phyloP scores from a whole-genome alignment of 2,797 vertebrate species.

The Knipowitschia caucasica region DNA sequence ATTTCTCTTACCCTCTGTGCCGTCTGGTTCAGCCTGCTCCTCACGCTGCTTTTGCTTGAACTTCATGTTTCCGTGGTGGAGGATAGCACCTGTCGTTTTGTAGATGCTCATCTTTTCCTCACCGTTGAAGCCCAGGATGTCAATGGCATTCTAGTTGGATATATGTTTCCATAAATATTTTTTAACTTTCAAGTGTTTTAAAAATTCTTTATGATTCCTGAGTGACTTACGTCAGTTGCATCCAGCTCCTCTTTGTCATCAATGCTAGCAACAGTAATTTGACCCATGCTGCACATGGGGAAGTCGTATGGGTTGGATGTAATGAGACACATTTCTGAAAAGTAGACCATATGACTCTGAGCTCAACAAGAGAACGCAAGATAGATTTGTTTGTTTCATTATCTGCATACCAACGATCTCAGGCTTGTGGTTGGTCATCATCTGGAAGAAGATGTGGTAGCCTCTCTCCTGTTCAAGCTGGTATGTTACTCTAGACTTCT shows the following conservation, averaged over 20 bases:
- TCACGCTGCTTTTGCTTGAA: conserved; percentile 83
- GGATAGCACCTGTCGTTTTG: conserved; percentile 80
- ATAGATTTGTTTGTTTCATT: background rate
- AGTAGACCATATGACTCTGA: too few species aligned
- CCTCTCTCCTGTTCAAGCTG: conserved; percentile 86
- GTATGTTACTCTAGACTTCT: conserved; percentile 87
- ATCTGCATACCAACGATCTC: conserved; percentile 69
- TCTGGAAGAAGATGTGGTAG: conserved; percentile 89
- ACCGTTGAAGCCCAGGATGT: conserved; percentile 78
- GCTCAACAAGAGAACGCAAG: too few species aligned
- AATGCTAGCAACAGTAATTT: conserved; percentile 85
- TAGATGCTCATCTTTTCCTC: conserved; percentile 80
- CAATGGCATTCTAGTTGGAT: conserved; percentile 74
- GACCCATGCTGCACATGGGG: conserved; percentile 83
- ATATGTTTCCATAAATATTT: background rate
- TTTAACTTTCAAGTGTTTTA: too few species aligned
- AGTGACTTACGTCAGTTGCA: conserved; percentile 87
- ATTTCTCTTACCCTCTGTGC: conserved; percentile 85
- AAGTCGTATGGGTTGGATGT: conserved; percentile 88
- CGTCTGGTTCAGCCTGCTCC: conserved; percentile 78
- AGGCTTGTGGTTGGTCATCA: conserved; percentile 86
- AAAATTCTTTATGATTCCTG: too few species aligned
- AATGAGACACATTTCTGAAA: conserved; percentile 76
- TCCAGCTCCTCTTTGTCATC: conserved; percentile 84
- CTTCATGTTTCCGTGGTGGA: conserved; percentile 84